phyloP scores from a whole-genome alignment of 2,797 vertebrate species.

The Coilia nasus region DNA sequence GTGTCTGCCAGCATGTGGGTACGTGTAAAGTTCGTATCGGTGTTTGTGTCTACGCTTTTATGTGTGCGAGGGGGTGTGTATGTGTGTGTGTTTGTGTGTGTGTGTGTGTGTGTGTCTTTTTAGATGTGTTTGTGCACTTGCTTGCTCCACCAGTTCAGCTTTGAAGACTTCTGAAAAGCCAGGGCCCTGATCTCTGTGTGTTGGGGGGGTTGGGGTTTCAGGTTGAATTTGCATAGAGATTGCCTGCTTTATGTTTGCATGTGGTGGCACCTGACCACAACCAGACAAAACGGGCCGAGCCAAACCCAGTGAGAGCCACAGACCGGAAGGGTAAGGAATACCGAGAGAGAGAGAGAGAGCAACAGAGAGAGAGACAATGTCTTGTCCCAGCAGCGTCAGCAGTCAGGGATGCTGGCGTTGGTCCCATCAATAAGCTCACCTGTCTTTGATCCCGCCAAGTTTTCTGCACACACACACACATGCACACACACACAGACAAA shows the following conservation, averaged over 20 bases:
- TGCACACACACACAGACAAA: slow-evolving; percentile 45
- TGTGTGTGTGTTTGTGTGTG: background rate
- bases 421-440: slow-evolving; percentile 31
- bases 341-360: background rate
- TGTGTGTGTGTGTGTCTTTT: background rate
- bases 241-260: slow-evolving; percentile 12
- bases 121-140: background rate
- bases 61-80: too few species aligned
- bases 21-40: background rate
- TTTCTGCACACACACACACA: slow-evolving; percentile 39
- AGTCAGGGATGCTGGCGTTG: background rate
- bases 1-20: background rate
- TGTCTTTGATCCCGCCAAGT: background rate
- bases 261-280: slow-evolving; percentile 4
- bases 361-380: slow-evolving; percentile 14
- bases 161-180: background rate
- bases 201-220: background rate
- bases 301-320: background rate
- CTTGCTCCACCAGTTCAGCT: background rate
- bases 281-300: background rate
- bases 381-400: background rate
- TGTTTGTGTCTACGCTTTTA: background rate
- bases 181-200: background rate
- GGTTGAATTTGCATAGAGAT: slow-evolving; percentile 14
- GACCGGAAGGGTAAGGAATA: background rate